Conservation (phyloP, 2,888 invertebrate genomes). For the Pheosia gnoma region DNA sequence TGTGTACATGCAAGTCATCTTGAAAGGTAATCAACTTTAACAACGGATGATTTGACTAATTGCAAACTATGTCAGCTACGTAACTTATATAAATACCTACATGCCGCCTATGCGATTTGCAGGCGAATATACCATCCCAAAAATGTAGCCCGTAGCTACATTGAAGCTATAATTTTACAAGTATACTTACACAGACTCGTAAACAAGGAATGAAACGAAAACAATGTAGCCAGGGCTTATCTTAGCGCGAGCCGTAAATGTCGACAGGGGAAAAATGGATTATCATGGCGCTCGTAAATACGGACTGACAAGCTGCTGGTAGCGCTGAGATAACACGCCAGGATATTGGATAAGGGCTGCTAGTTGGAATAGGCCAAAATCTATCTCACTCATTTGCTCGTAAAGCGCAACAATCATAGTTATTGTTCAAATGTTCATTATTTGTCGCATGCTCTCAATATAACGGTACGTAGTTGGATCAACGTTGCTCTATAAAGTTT, state of each 20-base stretch:
- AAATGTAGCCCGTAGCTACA: neutral
- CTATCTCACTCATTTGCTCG: too few species aligned
- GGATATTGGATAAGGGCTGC: neutral
- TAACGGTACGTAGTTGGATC: too few species aligned
- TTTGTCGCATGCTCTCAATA: too few species aligned
- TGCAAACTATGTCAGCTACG: too few species aligned
- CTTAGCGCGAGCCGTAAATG: constrained; percentile 4
- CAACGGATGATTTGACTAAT: too few species aligned
- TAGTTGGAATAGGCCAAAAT: too few species aligned
- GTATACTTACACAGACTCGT: constrained; percentile 2
- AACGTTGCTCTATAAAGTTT: too few species aligned
- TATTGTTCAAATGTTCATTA: too few species aligned
- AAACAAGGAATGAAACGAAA: constrained; percentile 4
- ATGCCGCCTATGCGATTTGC: neutral
- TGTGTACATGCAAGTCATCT: too few species aligned
- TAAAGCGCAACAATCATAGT: too few species aligned
- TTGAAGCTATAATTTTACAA: constrained; percentile 1
- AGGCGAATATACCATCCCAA: neutral
- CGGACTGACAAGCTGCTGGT: constrained; percentile 1
- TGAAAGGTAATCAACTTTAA: too few species aligned
- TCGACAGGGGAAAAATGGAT: constrained; percentile 8
- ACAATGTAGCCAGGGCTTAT: constrained; percentile 2
- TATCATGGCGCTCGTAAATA: constrained; percentile 6
- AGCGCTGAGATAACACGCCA: constrained; percentile 1
- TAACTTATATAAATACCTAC: too few species aligned